Conservation (phyloP, 2,888 invertebrate species). For the Caenorhabditis doughertyi region DNA sequence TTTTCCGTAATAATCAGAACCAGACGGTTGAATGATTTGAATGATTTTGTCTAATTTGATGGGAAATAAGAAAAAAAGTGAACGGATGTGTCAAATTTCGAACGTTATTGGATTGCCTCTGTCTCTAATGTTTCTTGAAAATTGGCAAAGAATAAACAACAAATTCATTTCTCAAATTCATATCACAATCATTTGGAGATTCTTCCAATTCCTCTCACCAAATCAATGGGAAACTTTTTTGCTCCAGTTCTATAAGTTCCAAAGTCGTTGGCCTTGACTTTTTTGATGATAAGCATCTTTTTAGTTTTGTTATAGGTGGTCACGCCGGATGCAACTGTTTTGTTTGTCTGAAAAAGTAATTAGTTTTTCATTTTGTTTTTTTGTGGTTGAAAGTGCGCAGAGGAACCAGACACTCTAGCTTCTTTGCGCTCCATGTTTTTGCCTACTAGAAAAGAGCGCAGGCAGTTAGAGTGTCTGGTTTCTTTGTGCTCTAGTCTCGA, state of each 20-base stretch:
- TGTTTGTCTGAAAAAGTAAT: conserved; percentile 35
- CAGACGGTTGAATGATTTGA: too few species aligned
- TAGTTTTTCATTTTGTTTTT: background rate
- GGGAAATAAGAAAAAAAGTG: too few species aligned
- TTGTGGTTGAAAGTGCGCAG: background rate
- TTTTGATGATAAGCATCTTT: conserved; percentile 19
- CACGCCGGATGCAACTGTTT: conserved; percentile 29
- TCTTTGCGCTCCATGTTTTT: background rate
- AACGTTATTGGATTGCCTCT: too few species aligned
- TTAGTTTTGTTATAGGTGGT: conserved; percentile 48
- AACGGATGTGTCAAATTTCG: too few species aligned
- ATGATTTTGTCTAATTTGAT: too few species aligned
- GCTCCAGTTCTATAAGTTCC: conserved; percentile 40
- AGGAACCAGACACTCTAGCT: background rate
- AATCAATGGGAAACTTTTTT: too few species aligned
- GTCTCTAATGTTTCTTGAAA: too few species aligned
- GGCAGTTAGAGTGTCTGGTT: background rate
- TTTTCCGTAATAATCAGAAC: too few species aligned
- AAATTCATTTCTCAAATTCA: too few species aligned
- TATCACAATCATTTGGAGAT: too few species aligned
- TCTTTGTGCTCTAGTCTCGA: background rate
- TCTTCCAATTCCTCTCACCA: too few species aligned
- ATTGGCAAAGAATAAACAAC: too few species aligned
- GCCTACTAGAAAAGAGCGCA: background rate
- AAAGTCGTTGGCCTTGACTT: conserved; percentile 14